Base-by-base conservation (phyloP, 2,888 invertebrate species). In the Anoncus sp. region DNA sequence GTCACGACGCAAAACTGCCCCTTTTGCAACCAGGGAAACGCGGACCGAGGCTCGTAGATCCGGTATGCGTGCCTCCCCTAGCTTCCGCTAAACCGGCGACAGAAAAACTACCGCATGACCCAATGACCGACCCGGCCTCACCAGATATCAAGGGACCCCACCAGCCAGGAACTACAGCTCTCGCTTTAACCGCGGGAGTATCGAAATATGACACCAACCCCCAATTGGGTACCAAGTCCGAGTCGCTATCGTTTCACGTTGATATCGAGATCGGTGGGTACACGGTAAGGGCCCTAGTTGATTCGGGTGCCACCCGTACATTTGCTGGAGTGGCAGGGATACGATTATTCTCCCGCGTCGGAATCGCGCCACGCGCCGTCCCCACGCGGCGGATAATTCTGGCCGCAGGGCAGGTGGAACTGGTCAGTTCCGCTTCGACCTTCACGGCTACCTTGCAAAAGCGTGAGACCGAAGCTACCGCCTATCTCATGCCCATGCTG, bases 261-360 rank as follows among this genome's bases (percentile, higher is more conserved):
- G 24, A 51, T 14, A 24, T 71, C 20, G 47, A 43, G 0, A 57
- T 70, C 10, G 35, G 12, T 1, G 63, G 65, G 5, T 20, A 35
- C 7, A 24, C 24, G 1, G 43, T 76, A 0, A 10, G 27, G 18
- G 65, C 75, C 10, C 45, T 75, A 7, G 57, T 75, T 1, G 59
- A 71, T 24, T 70, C 59, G 0, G 75, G 75, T 0, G 75, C 70
- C 0, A 71, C 49, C 6, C 49, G 70, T 0, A 70, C 70, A 0
- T 70, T 65, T 10, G 66, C 66, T 0, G 71, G 71, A 1, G 14
- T 43, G 1, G 71, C 51, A 0, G 45, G 18, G 1, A 2, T 65
- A 10, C 18, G 4, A 16, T 9, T 57, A 1, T 49, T 69, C 9
- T 7, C 62, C 3, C 18, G 7, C 9, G 12, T 35, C 3, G 57